A percentile compares a stretch with the other conserved stretches of the same genome.
Evolutionary conservation across 2,113 vertebrate genomes (phyloP).

Genomic region (Thamnaconus septentrionalis): DNA sequence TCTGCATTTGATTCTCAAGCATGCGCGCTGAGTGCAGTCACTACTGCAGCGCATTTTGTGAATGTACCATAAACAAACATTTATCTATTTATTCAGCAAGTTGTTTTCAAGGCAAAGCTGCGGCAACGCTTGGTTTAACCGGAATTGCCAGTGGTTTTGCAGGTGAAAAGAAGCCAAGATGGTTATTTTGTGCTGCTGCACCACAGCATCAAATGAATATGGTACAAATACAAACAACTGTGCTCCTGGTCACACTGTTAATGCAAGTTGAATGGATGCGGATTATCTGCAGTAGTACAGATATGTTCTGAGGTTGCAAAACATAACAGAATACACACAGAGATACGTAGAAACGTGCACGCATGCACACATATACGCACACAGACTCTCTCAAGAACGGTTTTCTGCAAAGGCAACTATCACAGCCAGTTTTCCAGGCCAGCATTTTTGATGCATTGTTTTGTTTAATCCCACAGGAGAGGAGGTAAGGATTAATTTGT

Average conservation of each 20-base stretch:
- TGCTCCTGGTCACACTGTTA: constrained; percentile 38
- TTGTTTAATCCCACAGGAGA: constrained; percentile 54
- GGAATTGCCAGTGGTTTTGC: constrained; percentile 9
- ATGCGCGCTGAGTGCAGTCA: neutral
- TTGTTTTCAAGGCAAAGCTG: constrained; percentile 5
- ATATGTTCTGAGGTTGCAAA: constrained; percentile 32
- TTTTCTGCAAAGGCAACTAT: constrained; percentile 45
- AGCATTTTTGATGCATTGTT: constrained; percentile 61
- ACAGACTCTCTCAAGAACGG: constrained; percentile 3
- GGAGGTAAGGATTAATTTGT: constrained; percentile 68
- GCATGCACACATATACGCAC: too few relatives aligned
- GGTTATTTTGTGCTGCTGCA: neutral
- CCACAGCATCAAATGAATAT: constrained; percentile 2
- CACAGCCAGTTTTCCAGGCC: constrained; percentile 38
- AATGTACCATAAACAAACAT: neutral
- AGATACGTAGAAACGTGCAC: too few relatives aligned
- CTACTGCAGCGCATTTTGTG: neutral
- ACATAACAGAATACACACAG: constrained; percentile 20
- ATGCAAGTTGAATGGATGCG: constrained; percentile 33
- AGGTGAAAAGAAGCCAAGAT: constrained; percentile 1
- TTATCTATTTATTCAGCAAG: neutral
- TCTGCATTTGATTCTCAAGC: constrained; percentile 5
- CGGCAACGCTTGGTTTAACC: constrained; percentile 10
- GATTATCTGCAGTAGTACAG: constrained; percentile 32
- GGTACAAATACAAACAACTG: constrained; percentile 28